These are phyloP conservation scores for Spea bombifrons DNA, from an alignment of 2,113 vertebrate genomes.

Conservation along the genomic window DNA sequence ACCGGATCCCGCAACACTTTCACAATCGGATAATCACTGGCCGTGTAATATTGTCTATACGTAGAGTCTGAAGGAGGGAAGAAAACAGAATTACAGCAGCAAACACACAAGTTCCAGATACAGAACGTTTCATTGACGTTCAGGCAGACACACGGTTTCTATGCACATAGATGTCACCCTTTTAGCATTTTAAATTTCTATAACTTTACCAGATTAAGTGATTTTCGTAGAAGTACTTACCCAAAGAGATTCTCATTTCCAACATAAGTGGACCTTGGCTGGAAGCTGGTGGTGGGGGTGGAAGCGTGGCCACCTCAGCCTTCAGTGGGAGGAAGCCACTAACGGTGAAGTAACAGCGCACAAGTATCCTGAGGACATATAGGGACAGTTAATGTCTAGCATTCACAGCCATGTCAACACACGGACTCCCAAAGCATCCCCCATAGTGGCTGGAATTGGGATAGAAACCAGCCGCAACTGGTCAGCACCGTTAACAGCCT, in stretches of 20 bases:
- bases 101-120: too few relatives aligned
- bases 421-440: too few relatives aligned
- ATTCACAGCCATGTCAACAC: too few relatives aligned
- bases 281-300: constrained; percentile 40
- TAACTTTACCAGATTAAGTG: too few relatives aligned
- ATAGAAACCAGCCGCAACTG: too few relatives aligned
- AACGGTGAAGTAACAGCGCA: constrained; percentile 54
- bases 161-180: neutral
- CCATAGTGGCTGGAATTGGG: too few relatives aligned
- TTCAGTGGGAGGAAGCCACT: constrained; percentile 46
- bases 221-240: constrained; percentile 30
- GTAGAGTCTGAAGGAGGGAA: constrained; percentile 53
- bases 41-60: constrained; percentile 62
- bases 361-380: constrained; percentile 47
- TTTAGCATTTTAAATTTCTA: neutral
- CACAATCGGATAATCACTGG: constrained; percentile 56
- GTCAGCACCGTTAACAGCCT: too few relatives aligned
- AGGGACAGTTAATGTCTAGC: too few relatives aligned
- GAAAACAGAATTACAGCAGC: neutral
- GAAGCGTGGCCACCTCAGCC: constrained; percentile 47
- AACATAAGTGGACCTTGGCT: constrained; percentile 54
- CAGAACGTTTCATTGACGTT: too few relatives aligned
- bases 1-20: constrained; percentile 65
- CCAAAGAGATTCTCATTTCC: constrained; percentile 58
- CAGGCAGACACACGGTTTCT: neutral